Percentiles rank a stretch among this genome's conserved stretches.
Conservation (phyloP, 1,140 invertebrate genomes). For the Acromyrmex charruanus region DNA sequence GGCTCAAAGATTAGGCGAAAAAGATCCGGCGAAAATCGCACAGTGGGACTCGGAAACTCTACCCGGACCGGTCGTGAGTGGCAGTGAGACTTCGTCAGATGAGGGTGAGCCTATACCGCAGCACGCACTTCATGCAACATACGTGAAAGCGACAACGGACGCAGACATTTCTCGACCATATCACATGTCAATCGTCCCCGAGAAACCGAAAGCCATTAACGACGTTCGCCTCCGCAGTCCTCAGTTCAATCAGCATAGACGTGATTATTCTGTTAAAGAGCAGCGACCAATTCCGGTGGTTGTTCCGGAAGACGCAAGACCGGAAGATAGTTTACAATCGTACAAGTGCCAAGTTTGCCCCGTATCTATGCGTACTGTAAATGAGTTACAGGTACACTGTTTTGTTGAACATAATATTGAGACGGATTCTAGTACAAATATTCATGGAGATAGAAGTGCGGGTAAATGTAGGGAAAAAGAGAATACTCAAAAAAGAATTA, state of each 20-base stretch:
- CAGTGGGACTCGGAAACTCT: conserved; percentile 87
- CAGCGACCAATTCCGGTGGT: conserved; percentile 28
- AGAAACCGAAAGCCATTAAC: conserved; percentile 71
- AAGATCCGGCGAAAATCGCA: conserved; percentile 92
- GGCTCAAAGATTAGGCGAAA: conserved; percentile 93
- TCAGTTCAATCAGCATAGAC: conserved; percentile 69
- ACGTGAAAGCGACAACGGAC: conserved; percentile 57
- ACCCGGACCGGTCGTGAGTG: conserved; percentile 76
- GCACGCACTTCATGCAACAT: conserved; percentile 72
- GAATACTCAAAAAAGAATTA: conserved; percentile 76
- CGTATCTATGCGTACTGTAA: conserved; percentile 77
- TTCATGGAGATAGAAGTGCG: conserved; percentile 54
- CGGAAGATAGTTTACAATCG: conserved; percentile 71
- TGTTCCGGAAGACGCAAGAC: conserved; percentile 38
- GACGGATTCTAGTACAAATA: conserved; percentile 73
- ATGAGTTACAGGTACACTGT: conserved; percentile 82
- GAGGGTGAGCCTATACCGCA: conserved; percentile 81
- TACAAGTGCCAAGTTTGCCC: conserved; percentile 82
- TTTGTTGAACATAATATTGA: conserved; percentile 82
- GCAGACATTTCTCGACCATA: conserved; percentile 75
- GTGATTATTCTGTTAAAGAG: conserved; percentile 60
- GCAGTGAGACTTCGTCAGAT: conserved; percentile 85
- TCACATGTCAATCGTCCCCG: conserved; percentile 76
- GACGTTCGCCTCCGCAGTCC: conserved; percentile 70
- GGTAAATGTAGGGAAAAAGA: conserved; percentile 71